A percentile compares a stretch with the other conserved stretches of the same genome.
phyloP scores from a whole-genome alignment of 2,797 vertebrate species.

The Leuciscus waleckii region DNA sequence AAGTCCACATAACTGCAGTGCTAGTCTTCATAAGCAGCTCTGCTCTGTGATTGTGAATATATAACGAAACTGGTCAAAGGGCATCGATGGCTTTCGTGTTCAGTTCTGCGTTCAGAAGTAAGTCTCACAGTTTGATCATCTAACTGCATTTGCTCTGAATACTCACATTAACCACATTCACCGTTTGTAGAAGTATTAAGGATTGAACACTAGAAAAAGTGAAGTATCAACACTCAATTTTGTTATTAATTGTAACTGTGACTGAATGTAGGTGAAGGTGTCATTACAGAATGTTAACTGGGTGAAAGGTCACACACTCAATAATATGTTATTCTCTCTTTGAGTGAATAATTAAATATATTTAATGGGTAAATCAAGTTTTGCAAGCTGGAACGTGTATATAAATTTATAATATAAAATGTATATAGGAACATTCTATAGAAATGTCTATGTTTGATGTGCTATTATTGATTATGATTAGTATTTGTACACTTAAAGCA shows the following conservation, averaged over 20 bases:
- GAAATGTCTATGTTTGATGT: background rate
- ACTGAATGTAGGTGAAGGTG: background rate
- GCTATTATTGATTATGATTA: background rate
- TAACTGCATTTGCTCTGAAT: background rate
- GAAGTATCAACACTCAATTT: background rate
- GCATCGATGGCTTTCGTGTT: background rate
- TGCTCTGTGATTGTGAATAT: background rate
- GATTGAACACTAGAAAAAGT: background rate
- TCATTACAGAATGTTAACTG: background rate
- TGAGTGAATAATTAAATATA: background rate
- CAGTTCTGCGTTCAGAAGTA: slow-evolving; percentile 37
- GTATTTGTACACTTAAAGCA: background rate
- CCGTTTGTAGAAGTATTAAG: background rate
- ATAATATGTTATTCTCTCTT: background rate
- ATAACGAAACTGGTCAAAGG: slow-evolving; percentile 17
- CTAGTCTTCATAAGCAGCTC: background rate
- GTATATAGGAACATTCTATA: background rate
- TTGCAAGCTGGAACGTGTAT: background rate
- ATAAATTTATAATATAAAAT: background rate
- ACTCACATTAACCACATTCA: background rate
- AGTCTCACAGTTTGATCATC: slow-evolving; percentile 5
- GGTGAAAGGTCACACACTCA: slow-evolving; percentile 8
- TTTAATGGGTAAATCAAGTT: background rate
- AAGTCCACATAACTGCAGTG: background rate
- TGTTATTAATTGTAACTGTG: background rate